These are phyloP conservation scores for Neostethus bicornis DNA, from an alignment of 2,797 vertebrate species.

Conservation along the genomic window DNA sequence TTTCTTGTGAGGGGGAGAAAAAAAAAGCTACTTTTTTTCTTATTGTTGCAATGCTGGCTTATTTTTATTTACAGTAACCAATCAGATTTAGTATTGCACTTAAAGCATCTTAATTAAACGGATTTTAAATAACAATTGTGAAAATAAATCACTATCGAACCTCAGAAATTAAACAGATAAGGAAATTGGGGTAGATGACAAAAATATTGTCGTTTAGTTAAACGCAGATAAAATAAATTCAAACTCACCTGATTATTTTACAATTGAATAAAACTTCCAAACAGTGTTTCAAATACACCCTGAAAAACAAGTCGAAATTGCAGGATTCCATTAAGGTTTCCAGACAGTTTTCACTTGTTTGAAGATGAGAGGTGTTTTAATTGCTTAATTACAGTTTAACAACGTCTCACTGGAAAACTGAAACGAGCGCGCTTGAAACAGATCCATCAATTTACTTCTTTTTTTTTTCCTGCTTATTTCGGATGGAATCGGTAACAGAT, in stretches of 20 bases:
- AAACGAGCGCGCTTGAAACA: slow-evolving; percentile 1
- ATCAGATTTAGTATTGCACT: not conserved
- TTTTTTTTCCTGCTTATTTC: slow-evolving; percentile 3
- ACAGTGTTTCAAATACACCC: not conserved
- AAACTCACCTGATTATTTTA: too few species aligned
- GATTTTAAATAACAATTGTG: not conserved
- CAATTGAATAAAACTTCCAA: too few species aligned
- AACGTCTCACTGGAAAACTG: slow-evolving; percentile 7
- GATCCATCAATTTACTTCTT: slow-evolving; percentile 3
- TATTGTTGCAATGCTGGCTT: too few species aligned
- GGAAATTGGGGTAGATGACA: too few species aligned
- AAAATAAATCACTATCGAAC: not conserved
- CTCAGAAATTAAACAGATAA: not conserved
- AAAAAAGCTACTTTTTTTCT: not conserved
- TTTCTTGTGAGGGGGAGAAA: not conserved
- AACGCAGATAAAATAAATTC: too few species aligned
- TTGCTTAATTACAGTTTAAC: slow-evolving; percentile 22
- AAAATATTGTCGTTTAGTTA: too few species aligned
- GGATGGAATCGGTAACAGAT: not conserved
- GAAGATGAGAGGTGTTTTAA: slow-evolving; percentile 15
- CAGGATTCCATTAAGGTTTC: not conserved
- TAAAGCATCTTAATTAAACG: not conserved
- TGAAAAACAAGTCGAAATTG: slow-evolving; percentile 1
- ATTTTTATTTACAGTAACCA: not conserved
- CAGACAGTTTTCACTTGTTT: slow-evolving; percentile 18